A percentile compares a stretch with the other conserved stretches of the same genome.
phyloP scores from a whole-genome alignment of 2,113 vertebrate species.

The Oreochromis niloticus region DNA sequence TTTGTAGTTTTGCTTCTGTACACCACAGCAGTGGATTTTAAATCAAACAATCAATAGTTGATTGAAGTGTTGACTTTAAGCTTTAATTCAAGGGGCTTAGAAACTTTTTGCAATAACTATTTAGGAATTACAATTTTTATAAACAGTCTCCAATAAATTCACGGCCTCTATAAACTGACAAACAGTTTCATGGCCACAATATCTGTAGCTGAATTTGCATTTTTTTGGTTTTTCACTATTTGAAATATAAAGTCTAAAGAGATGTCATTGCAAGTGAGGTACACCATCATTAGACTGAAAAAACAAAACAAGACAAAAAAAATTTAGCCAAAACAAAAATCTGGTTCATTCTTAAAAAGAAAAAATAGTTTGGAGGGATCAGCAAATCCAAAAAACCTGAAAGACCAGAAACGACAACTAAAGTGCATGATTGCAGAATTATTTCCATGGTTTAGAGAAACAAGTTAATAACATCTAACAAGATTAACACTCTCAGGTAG shows the following conservation, averaged over 20 bases:
- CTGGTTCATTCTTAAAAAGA: neutral
- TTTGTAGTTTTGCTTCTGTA: neutral
- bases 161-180: neutral
- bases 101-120: neutral
- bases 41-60: neutral
- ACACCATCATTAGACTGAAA: neutral
- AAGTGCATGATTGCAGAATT: neutral
- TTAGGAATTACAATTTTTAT: neutral
- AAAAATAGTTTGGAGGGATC: neutral
- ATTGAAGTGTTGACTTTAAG: neutral
- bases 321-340: neutral
- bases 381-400: neutral
- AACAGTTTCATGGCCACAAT: neutral
- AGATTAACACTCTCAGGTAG: neutral
- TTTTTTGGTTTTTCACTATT: neutral
- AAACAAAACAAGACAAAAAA: neutral
- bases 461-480: neutral
- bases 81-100: neutral
- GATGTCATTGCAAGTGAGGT: neutral
- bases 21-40: neutral
- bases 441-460: neutral
- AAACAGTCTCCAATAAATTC: neutral
- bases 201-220: neutral
- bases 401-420: neutral
- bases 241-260: neutral